A percentile compares a stretch with the other conserved stretches of the same genome.
Conservation (phyloP, 2,797 vertebrate species). For the Gymnoscopelus braueri region DNA sequence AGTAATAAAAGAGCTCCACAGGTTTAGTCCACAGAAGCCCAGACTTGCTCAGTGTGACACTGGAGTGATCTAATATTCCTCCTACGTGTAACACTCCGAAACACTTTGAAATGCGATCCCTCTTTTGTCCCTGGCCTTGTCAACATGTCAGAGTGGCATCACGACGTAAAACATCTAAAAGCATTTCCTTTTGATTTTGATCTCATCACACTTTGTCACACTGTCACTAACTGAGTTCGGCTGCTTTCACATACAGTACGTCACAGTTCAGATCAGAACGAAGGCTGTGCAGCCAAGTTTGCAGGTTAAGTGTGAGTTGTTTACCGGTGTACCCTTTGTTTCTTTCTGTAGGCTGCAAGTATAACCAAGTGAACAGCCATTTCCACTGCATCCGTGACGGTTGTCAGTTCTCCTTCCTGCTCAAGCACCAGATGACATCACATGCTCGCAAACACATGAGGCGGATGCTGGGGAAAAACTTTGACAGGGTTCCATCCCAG, state of each 20-base stretch:
- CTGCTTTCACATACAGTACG: too few species aligned
- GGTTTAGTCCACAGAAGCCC: constrained; percentile 83
- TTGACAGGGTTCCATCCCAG: constrained; percentile 95
- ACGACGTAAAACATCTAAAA: constrained; percentile 65
- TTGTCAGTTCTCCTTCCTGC: constrained; percentile 99
- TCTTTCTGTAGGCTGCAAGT: constrained; percentile 90
- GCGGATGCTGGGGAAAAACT: constrained; percentile 98
- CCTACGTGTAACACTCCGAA: constrained; percentile 73
- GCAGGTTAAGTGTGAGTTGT: constrained; percentile 18
- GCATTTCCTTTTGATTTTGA: constrained; percentile 63
- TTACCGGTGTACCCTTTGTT: constrained; percentile 43
- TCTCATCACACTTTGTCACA: constrained; percentile 56
- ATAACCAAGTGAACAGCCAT: constrained; percentile 99
- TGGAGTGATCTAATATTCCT: constrained; percentile 80
- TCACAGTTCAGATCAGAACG: too few species aligned
- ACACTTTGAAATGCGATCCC: constrained; percentile 72
- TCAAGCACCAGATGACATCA: constrained; percentile 99
- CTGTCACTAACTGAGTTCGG: constrained; percentile 46
- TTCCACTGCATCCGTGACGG: constrained; percentile 99
- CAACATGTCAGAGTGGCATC: constrained; percentile 48
- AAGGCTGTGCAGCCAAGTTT: too few species aligned
- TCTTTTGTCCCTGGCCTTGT: constrained; percentile 59
- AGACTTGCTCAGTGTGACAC: constrained; percentile 83
- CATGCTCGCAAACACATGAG: constrained; percentile 99
- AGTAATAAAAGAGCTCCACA: constrained; percentile 88